Evolutionary conservation across 2,113 vertebrate genomes (phyloP).

Genomic region (Antennarius striatus): DNA sequence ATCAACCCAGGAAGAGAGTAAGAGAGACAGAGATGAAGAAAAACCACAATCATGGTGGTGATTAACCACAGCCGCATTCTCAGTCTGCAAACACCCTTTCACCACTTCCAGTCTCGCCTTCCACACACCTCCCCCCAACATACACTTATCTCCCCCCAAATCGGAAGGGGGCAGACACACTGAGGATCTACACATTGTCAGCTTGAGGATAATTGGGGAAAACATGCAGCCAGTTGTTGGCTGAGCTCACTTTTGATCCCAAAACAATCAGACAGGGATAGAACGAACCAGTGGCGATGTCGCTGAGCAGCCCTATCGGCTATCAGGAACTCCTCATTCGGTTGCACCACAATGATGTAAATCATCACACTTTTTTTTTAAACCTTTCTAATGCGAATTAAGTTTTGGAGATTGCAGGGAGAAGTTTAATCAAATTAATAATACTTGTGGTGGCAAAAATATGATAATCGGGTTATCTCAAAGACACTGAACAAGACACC

Average conservation of each 20-base stretch:
- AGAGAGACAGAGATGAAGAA: slow-evolving; percentile 14
- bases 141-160: slow-evolving; percentile 48
- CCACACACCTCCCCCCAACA: background rate
- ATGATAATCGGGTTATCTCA: no score
- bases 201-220: slow-evolving; percentile 58
- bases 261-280: slow-evolving; percentile 49
- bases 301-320: slow-evolving; percentile 10
- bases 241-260: slow-evolving; percentile 34
- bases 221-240: slow-evolving; percentile 42
- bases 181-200: slow-evolving; percentile 36
- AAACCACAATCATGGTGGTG: slow-evolving; percentile 58
- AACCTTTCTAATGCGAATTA: no score
- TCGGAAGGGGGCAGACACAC: slow-evolving; percentile 44
- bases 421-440: no score
- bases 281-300: slow-evolving; percentile 27
- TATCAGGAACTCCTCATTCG: slow-evolving; percentile 20
- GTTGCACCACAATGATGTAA: slow-evolving; percentile 12
- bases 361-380: background rate
- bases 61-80: slow-evolving; percentile 61
- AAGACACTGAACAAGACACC: no score
- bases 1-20: slow-evolving; percentile 29
- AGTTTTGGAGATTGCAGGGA: no score
- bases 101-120: slow-evolving; percentile 54
- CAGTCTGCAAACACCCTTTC: slow-evolving; percentile 66
- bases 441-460: no score